These are phyloP conservation scores for Metacarcinus magister DNA, from an alignment of 2,888 invertebrate genomes.

Conservation along the genomic window DNA sequence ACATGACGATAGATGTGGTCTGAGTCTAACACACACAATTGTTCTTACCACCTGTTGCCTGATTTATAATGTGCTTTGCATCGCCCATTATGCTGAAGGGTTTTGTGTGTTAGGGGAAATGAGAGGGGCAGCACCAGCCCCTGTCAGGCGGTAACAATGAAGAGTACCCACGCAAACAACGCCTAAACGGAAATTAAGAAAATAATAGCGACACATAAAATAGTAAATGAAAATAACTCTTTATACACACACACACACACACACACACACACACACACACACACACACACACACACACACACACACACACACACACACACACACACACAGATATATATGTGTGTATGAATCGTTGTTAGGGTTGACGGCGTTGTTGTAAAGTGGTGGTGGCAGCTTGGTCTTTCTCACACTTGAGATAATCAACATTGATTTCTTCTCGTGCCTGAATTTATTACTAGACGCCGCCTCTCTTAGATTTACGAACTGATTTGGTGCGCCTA, in stretches of 20 bases:
- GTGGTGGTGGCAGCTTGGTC: neutral
- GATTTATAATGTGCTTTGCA: neutral
- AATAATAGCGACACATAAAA: neutral
- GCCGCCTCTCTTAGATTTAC: constrained; percentile 21
- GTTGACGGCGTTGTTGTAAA: neutral
- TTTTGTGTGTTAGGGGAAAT: neutral
- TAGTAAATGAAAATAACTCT: neutral
- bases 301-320: too few species aligned
- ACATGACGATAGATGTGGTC: neutral
- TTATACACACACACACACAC: neutral
- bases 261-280: neutral
- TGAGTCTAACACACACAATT: neutral
- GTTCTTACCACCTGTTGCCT: neutral
- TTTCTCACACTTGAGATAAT: neutral
- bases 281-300: too few species aligned
- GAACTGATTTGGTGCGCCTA: neutral
- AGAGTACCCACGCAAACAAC: neutral
- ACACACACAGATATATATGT: too few species aligned
- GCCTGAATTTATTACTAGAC: neutral
- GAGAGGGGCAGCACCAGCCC: neutral
- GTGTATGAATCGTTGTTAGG: neutral
- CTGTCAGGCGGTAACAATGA: neutral
- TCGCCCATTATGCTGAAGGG: neutral
- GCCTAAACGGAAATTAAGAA: neutral
- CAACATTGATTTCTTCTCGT: too few species aligned